Evolutionary conservation across 2,797 vertebrate species (phyloP), one percentile per base, ranked within the genome.

Genomic region (Diplodus puntazzo): DNA sequence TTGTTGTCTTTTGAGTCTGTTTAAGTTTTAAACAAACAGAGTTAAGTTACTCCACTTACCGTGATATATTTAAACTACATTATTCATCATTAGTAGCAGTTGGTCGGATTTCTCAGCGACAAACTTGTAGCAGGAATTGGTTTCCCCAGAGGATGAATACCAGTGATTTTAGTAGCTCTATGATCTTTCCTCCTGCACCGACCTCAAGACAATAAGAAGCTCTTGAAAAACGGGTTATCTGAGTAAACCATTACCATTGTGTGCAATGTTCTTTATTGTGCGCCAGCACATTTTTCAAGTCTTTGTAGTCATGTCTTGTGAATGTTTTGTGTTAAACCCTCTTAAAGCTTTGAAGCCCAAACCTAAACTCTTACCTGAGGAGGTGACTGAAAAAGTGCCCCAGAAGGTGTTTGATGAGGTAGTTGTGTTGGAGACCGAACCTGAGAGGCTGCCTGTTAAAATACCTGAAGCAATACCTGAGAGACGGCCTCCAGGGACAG

Each of bases 311-410:
- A 89, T 73, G 61, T 92, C 67, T 85, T 90, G 39, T 90, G 63
- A 79, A 66, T 91, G 86, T 92, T 62, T 61, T 94, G 69, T 95
- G 81, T 93, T 74, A 82, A 91, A 89, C 73, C 89, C 57, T 92
- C 91, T 93, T 93, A 81, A 95, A 95, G 94, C 77, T 70, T 11
- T 80, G 77, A 89, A 39, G 39, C 39, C 39, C 39, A 39, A 39
- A 39, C 83, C 84, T 70, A 86, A 89, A 87, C 10, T 65, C 4
- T 16, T 77, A 66, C 55, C 78, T 71, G 82, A 79, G 53, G 79
- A 86, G 61, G 34, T 79, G 48, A 68, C 85, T 73, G 81, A 84
- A 42, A 77, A 76, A 60, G 30, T 27, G 65, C 74, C 74, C 81
- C 78, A 75, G 62, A 83, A 75, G 78, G 42, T 55, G 45, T 50